These are phyloP conservation scores for Noctua janthina DNA, from an alignment of 2,888 invertebrate species.

Conservation along the genomic window DNA sequence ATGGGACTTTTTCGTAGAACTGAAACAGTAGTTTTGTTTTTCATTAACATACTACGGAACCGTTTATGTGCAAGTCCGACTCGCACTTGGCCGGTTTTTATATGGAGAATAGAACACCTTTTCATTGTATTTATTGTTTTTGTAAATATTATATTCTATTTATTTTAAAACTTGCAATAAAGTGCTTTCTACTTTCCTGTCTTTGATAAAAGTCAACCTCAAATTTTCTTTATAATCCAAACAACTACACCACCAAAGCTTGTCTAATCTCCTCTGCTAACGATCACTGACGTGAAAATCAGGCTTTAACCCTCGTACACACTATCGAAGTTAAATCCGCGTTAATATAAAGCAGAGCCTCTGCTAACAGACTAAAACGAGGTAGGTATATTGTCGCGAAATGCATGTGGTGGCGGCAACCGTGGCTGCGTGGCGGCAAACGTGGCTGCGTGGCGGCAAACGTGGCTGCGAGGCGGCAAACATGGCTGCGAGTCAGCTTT, in stretches of 20 bases:
- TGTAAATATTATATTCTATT: neutral
- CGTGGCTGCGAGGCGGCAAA: slow-evolving; percentile 50
- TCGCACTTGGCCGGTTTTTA: neutral
- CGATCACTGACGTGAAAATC: slow-evolving; percentile 29
- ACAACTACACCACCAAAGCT: neutral
- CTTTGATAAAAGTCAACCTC: neutral
- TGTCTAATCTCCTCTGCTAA: slow-evolving; percentile 11
- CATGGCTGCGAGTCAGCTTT: slow-evolving; percentile 46
- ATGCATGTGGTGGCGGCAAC: slow-evolving; percentile 59
- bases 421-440: slow-evolving; percentile 45
- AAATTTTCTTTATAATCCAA: neutral
- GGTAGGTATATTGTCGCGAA: slow-evolving; percentile 45
- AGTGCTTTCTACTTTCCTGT: too few relatives aligned
- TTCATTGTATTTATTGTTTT: neutral
- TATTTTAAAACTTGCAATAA: neutral
- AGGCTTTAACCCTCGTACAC: neutral
- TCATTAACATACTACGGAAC: neutral
- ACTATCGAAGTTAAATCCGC: slow-evolving; percentile 27
- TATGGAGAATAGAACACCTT: neutral
- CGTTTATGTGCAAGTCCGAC: neutral
- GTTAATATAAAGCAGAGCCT: slow-evolving; percentile 45
- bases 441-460: slow-evolving; percentile 50
- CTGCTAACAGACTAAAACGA: slow-evolving; percentile 36
- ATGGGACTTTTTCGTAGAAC: too few relatives aligned
- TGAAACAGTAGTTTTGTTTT: neutral